These are phyloP conservation scores for Camponotus vicinus DNA, from an alignment of 1,140 invertebrate genomes.

Conservation along the genomic window DNA sequence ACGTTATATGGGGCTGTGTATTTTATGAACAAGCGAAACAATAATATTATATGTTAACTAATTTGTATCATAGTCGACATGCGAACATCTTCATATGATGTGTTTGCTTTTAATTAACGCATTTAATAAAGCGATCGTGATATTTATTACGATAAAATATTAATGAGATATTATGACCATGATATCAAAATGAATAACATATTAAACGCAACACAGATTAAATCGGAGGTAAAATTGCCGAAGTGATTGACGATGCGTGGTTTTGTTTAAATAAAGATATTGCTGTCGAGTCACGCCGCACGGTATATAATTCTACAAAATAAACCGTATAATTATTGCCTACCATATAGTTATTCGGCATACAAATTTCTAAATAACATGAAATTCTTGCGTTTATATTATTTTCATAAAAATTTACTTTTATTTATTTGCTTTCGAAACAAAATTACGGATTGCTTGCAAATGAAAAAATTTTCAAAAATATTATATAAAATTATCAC, in stretches of 20 bases:
- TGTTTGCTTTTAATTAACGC: constrained; percentile 54
- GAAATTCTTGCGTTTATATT: background rate
- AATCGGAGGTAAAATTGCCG: constrained; percentile 55
- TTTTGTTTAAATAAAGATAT: constrained; percentile 32
- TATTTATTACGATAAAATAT: constrained; percentile 54
- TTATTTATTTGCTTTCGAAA: constrained; percentile 32
- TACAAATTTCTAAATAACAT: constrained; percentile 14
- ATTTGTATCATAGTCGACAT: constrained; percentile 27
- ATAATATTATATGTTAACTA: background rate
- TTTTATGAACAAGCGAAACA: background rate
- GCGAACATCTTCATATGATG: constrained; percentile 28
- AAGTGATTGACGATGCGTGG: constrained; percentile 21
- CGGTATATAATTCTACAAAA: constrained; percentile 15
- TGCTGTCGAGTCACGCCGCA: background rate
- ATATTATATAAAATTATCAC: background rate
- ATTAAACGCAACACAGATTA: constrained; percentile 51
- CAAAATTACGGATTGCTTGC: background rate
- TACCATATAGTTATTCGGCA: background rate
- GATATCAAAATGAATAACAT: constrained; percentile 25
- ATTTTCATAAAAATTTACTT: constrained; percentile 9
- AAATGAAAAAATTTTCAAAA: background rate
- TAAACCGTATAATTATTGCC: constrained; percentile 31
- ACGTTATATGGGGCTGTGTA: background rate
- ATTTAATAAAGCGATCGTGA: constrained; percentile 36
- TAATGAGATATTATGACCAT: constrained; percentile 24